Evolutionary conservation across 2,797 vertebrate species (phyloP), one percentile per base, ranked within the genome.

Genomic region (Taeniopygia guttata): DNA sequence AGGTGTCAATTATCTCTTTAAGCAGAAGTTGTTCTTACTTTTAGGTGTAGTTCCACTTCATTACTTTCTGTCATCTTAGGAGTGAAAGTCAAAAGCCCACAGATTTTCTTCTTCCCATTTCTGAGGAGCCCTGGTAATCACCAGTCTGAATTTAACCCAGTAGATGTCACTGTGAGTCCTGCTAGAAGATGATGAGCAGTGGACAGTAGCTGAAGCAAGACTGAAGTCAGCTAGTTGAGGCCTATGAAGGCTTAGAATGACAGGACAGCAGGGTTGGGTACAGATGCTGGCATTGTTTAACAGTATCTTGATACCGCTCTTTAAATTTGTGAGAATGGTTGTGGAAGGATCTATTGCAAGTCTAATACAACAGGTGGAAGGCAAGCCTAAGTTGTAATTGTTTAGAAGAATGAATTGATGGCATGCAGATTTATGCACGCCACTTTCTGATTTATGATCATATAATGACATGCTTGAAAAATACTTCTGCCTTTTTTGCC

Each of bases 121-220:
- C 32, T 42, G 54, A 89, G 68, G 43, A 72, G 89, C 86, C 32
- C 43, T 64, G 76, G 75, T 60, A 36, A 46, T 74, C 70, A 96
- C 83, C 56, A 92, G 46, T 83, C 27, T 89, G 34, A 66, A 34
- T 45, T 94, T 92, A 43, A 84, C 97, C 97, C 97, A 98, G 97
- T 68, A 98, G 98, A 96, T 97, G 98, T 97, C 97, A 93, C 96
- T 95, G 85, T 94, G 93, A 87, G 96, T 87, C 95, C 93, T 97
- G 58, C 96, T 84, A 66, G 87, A 89, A 77, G 95, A 42, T 70
- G 29, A n/a, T 89, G 79, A 83, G 51, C 55, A 76, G 78, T 84
- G 91, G 95, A 86, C 93, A 94, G 59, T 27, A 80, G 87, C 52
- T 87, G 64, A 72, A 90, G 80, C 63, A 54, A 56, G 77, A 32